Base-by-base conservation (phyloP, 2,113 vertebrate genomes). In the Podiceps cristatus region DNA sequence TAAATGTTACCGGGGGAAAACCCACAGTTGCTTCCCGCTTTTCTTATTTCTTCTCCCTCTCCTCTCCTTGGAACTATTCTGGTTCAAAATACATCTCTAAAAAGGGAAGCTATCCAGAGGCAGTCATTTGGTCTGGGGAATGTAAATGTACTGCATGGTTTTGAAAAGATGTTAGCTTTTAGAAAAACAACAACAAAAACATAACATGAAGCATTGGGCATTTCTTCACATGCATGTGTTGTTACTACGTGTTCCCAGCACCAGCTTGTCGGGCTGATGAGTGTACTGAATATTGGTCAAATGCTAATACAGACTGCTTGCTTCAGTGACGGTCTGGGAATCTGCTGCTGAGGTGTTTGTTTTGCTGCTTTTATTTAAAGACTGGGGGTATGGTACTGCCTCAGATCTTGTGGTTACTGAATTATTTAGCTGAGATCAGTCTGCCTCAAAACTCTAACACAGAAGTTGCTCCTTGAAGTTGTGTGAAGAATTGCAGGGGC, bases 321-420 rank as follows among this genome's bases (percentile, higher is more conserved):
- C 64, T 81, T 84, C 11, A 3, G 9, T 60, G 63, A 31, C 3
- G 1, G 23, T 29, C 60, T 40, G 50, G 53, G 67, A 83, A n/a
- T 92, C 49, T 78, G 22, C 25, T 67, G 42, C 52, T 47, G 28
- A 45, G 53, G 42, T 25, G 45, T 76, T 50, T 78, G 55, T 74
- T 92, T 71, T 85, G 35, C 45, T 87, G 68, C 56, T 59, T 90
- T 79, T 81, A 7, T 86, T 94, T 71, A 63, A 88, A 69, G 58
- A 18, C 14, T 35, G 8, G 52, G 33, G 47, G 4, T 80, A 53
- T n/a, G 52, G 53, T 40, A 50, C 33, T 72, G 40, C 68, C 47
- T 92, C 64, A 52, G 2, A 76, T 73, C 33, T 49, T 40, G 45
- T 73, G 44, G 33, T 74, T 91, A 85, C 63, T 63, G 27, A 94